Evolutionary conservation across 2,888 invertebrate species (phyloP).

Genomic region (Tethea ocularis): DNA sequence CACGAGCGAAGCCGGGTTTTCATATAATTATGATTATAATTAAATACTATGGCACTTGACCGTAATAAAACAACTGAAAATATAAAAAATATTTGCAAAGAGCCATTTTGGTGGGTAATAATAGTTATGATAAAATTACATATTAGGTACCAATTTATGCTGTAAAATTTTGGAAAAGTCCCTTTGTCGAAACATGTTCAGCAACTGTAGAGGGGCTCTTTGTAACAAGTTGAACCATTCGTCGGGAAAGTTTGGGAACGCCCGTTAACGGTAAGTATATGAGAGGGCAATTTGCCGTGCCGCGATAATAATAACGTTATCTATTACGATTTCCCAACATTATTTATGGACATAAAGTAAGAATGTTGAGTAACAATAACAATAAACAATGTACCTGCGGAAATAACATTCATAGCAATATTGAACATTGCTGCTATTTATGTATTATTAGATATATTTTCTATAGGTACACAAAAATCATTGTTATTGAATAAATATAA

Average conservation of each 20-base stretch:
- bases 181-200: conserved; percentile 26
- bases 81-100: not conserved
- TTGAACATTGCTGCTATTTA: not conserved
- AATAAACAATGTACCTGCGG: not conserved
- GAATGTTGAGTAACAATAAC: conserved; percentile 7
- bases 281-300: conserved; percentile 36
- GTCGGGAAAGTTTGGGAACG: conserved; percentile 38
- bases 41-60: too few species aligned
- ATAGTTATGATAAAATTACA: not conserved
- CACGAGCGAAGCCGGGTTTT: too few species aligned
- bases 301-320: conserved; percentile 31
- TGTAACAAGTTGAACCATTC: conserved; percentile 44
- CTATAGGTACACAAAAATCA: not conserved
- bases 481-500: too few species aligned
- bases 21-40: too few species aligned
- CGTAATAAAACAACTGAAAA: too few species aligned
- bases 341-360: conserved; percentile 27
- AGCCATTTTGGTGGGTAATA: too few species aligned
- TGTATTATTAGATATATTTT: too few species aligned
- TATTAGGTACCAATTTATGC: not conserved
- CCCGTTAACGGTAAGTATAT: conserved; percentile 38
- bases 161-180: conserved; percentile 15
- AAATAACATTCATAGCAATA: not conserved
- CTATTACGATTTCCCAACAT: conserved; percentile 23
- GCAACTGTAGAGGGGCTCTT: conserved; percentile 31